These are phyloP conservation scores for Hemitrygon akajei DNA, from an alignment of 2,797 vertebrate species.

Conservation along the genomic window DNA sequence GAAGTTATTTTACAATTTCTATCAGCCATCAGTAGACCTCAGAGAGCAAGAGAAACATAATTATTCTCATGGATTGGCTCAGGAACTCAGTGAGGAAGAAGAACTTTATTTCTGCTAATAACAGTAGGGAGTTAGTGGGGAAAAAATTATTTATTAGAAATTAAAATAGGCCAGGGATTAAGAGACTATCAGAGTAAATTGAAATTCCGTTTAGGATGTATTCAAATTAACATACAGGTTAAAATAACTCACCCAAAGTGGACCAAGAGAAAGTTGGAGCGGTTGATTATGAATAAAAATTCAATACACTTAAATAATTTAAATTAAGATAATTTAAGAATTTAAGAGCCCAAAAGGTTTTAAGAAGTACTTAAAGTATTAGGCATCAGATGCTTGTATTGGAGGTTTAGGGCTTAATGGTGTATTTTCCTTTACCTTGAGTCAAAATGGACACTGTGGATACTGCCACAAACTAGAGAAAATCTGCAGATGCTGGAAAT, in stretches of 20 bases:
- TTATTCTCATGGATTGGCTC: not conserved
- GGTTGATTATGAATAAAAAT: not conserved
- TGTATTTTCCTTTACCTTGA: too few relatives aligned
- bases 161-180: conserved; percentile 2
- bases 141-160: not conserved
- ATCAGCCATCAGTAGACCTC: not conserved
- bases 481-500: too few relatives aligned
- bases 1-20: not conserved
- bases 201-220: not conserved
- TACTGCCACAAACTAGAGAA: too few relatives aligned
- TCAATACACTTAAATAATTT: not conserved
- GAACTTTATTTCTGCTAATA: not conserved
- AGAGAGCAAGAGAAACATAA: not conserved
- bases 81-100: not conserved
- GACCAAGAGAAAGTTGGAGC: not conserved
- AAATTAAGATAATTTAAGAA: not conserved
- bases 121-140: not conserved
- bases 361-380: not conserved
- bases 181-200: not conserved
- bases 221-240: not conserved
- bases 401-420: too few relatives aligned
- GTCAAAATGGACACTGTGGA: not conserved
- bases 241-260: not conserved
- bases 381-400: not conserved
- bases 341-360: not conserved